Base-by-base conservation (phyloP, 2,113 vertebrate genomes). In the Marmota flaviventris region DNA sequence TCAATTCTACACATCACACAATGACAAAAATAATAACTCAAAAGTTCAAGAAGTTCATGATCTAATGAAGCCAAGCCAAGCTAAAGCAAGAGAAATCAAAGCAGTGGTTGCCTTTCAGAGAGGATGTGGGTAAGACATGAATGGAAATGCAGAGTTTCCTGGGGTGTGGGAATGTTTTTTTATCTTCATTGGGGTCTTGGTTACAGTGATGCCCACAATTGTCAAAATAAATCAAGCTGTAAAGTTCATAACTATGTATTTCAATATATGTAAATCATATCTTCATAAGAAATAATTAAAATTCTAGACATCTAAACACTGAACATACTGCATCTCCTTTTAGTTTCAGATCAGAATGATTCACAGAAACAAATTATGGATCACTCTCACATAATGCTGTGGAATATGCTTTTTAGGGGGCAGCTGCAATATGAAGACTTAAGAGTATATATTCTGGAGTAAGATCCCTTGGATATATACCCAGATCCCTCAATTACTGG, bases 281-380 rank as follows among this genome's bases (percentile, higher is more conserved):
- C 69, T 94, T 32, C 70, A 39, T 86, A 82, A 78, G 20, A 95
- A 82, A 88, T 22, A 8, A 89, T 92, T 65, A 76, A 85, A 84
- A 58, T 89, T 78, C 76, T 73, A 79, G 63, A 53, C 69, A 89
- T 61, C 72, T 77, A 69, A 92, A 88, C 32, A 77, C 24, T 82
- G 27, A 87, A 61, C 63, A 86, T 75, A 4, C n/a, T 42, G 7
- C 7, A 69, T 9, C 75, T 42, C 32, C 18, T 84, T 72, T 87
- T 32, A 94, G 72, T 76, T 92, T 90, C 56, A 88, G 58, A 84
- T 81, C 34, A 73, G 69, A 69, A 92, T 85, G 48, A 94, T 37
- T 83, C 81, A 92, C 0, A 58, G 72, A 93, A 82, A 32, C 10
- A 95, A 81, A 82, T 78, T 32, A 69, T 20, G 45, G 58, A 27